Base-by-base conservation (phyloP, 1,140 invertebrate genomes). In the Brevipalpus yothersi region DNA sequence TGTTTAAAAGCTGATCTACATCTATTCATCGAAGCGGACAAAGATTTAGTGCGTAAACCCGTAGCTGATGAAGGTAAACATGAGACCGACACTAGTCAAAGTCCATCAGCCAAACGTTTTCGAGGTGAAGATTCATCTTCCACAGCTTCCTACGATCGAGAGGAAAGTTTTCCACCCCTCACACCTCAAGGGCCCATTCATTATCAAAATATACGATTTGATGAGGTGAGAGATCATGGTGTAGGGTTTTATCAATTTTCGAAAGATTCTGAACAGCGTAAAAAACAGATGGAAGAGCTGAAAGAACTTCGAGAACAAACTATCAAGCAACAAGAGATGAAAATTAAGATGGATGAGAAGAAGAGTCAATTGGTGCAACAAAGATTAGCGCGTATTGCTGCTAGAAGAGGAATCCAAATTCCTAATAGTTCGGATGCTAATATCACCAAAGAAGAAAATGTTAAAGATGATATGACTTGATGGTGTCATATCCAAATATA, bases 181-280 rank as follows among this genome's bases (percentile, higher is more conserved):
- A 5, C 2, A 5, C 15, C 15, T n/a, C 10, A 55, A 39, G 56
- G 45, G 2, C 45, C 58, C 66, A 79, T 90, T 58, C 86, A 91
- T 72, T 93, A 92, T 68, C 81, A 89, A 70, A 86, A 91, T 72
- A 74, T 93, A 45, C 74, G 85, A 13, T 89, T 84, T 69, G 82
- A 88, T 71, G 87, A 93, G 78, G 83, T 87, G 0, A 75, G 88
- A 62, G 75, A 79, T 2, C 88, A 93, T 69, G 89, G 88, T 67
- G 84, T 88, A 13, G 83, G 83, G 19, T 93, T 86, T 69, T 92
- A 82, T 71, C 76, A 79, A 12, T 91, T 94, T 70, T 86, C 86
- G 10, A 81, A 80, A 53, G 84, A 91, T 65, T 84, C 88, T 65
- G 74, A 77, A 8, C 75, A 81, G 66, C 78, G 88, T 63, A 69